These are phyloP conservation scores for Scomberomorus guttatus DNA, from an alignment of 2,797 vertebrate genomes.

Conservation along the genomic window DNA sequence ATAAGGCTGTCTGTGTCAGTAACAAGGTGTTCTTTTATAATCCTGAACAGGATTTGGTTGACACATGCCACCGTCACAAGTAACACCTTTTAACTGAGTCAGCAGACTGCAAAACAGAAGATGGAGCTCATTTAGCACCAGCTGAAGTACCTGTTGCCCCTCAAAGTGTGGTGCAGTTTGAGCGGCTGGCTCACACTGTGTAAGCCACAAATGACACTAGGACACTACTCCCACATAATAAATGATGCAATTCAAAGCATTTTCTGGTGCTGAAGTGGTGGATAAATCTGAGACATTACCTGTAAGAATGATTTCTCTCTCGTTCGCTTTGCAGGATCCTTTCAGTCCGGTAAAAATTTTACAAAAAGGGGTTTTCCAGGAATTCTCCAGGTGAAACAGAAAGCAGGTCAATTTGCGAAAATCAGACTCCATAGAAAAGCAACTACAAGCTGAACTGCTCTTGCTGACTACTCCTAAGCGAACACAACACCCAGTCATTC, in stretches of 20 bases:
- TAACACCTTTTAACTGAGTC: constrained; percentile 52
- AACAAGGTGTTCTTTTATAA: constrained; percentile 61
- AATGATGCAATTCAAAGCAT: background rate
- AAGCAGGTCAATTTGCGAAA: constrained; percentile 21
- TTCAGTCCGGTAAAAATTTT: constrained; percentile 1
- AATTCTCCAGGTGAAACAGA: constrained; percentile 35
- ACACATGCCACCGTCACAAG: constrained; percentile 37
- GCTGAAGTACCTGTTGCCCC: constrained; percentile 1
- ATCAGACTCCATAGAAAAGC: constrained; percentile 45
- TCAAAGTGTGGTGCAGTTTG: background rate
- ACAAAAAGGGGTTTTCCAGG: background rate
- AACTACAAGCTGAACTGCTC: constrained; percentile 57
- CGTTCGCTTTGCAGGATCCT: constrained; percentile 15
- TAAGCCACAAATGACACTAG: background rate
- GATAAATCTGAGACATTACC: constrained; percentile 48
- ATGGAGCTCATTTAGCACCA: background rate
- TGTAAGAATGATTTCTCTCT: constrained; percentile 35
- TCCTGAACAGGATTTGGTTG: constrained; percentile 75
- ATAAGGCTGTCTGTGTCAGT: constrained; percentile 8
- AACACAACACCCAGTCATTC: constrained; percentile 28
- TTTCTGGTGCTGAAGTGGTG: background rate
- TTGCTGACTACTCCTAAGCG: constrained; percentile 44
- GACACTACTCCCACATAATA: background rate
- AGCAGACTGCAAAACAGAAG: constrained; percentile 44
- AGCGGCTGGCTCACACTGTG: constrained; percentile 1